These are phyloP conservation scores for Xenopus borealis DNA, from an alignment of 2,113 vertebrate genomes.

Conservation along the genomic window DNA sequence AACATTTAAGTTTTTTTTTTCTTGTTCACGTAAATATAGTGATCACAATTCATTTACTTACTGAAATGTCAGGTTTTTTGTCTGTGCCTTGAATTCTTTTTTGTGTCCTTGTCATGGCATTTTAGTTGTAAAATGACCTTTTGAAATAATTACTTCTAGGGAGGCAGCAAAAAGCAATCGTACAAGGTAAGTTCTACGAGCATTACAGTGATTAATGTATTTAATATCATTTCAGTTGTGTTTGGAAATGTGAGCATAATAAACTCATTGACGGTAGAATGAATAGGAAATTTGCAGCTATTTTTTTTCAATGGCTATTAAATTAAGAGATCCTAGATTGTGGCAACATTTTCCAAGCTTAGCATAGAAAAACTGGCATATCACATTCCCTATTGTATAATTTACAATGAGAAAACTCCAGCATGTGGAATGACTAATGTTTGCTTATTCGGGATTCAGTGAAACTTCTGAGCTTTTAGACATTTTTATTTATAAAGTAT, in stretches of 20 bases:
- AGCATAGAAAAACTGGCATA: neutral
- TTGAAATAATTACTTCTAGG: slow-evolving; percentile 41
- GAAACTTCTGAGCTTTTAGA: slow-evolving; percentile 18
- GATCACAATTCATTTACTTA: slow-evolving; percentile 13
- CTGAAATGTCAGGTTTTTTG: slow-evolving; percentile 8
- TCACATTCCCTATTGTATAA: neutral
- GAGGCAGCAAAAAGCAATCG: slow-evolving; percentile 38
- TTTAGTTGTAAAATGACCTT: slow-evolving; percentile 43
- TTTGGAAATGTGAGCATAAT: slow-evolving; percentile 15
- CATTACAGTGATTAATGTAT: slow-evolving; percentile 46
- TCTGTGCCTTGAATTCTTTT: slow-evolving; percentile 15
- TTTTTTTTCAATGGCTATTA: neutral
- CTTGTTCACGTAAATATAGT: neutral
- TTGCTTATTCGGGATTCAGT: slow-evolving; percentile 11
- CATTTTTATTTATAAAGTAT: slow-evolving; percentile 49
- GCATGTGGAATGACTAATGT: slow-evolving; percentile 1
- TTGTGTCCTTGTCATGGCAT: slow-evolving; percentile 38
- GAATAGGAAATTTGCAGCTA: slow-evolving; percentile 13
- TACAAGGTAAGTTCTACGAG: slow-evolving; percentile 32
- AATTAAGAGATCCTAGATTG: neutral
- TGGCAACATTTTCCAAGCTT: neutral
- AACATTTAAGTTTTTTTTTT: too few species aligned
- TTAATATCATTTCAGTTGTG: slow-evolving; percentile 38
- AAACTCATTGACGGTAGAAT: slow-evolving; percentile 25
- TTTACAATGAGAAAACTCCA: neutral